These are phyloP conservation scores for Heliopora coerulea DNA, from an alignment of 92 coral and sea anemone species.

Conservation along the genomic window DNA sequence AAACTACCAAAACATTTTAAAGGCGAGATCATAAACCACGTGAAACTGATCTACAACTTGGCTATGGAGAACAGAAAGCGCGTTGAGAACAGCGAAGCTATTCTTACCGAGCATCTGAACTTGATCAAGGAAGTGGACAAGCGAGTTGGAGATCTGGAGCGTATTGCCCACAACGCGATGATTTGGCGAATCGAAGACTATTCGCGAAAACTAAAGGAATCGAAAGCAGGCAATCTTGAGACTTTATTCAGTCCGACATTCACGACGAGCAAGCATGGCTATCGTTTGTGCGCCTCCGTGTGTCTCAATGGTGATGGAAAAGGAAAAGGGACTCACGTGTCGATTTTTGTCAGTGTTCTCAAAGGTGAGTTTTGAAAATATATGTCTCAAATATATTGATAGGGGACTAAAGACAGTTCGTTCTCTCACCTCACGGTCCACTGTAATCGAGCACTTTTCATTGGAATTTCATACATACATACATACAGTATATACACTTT, in stretches of 20 bases:
- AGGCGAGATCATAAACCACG: constrained; percentile 65
- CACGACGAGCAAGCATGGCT: constrained; percentile 97
- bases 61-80: constrained; percentile 54
- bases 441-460: too few species aligned
- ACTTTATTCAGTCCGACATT: constrained; percentile 92
- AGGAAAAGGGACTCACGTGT: constrained; percentile 95
- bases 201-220: constrained; percentile 80
- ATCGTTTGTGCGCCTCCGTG: constrained; percentile 93
- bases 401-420: neutral
- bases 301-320: constrained; percentile 98
- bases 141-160: constrained; percentile 78
- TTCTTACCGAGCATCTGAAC: constrained; percentile 60
- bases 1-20: constrained; percentile 80
- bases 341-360: constrained; percentile 90
- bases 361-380: constrained; percentile 66
- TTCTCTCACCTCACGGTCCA: too few species aligned
- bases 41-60: constrained; percentile 62
- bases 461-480: too few species aligned
- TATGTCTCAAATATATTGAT: neutral
- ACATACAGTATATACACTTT: too few species aligned
- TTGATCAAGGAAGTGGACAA: constrained; percentile 57
- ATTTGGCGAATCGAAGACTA: constrained; percentile 90
- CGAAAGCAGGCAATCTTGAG: constrained; percentile 81
- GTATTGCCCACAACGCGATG: constrained; percentile 84
- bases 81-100: constrained; percentile 43